Evolutionary conservation across 1,140 invertebrate species (phyloP).

Genomic region (Acromyrmex heyeri): DNA sequence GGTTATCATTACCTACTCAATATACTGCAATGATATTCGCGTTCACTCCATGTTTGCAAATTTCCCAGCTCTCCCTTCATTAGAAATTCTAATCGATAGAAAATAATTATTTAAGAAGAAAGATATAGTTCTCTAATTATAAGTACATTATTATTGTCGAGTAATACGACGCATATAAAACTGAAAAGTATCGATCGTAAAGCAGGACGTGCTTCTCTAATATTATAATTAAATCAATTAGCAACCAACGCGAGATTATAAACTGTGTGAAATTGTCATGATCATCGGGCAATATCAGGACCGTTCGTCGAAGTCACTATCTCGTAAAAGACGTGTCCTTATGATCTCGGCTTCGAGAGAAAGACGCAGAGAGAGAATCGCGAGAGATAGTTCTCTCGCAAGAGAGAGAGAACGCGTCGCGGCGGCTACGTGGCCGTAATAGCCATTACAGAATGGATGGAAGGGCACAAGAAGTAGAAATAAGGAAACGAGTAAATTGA

Average conservation of each 20-base stretch:
- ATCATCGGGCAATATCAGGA: not conserved
- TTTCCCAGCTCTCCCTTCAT: not conserved
- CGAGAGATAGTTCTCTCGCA: not conserved
- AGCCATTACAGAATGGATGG: conserved; percentile 56
- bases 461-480: conserved; percentile 58
- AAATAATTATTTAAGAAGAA: not conserved
- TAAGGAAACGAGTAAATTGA: conserved; percentile 63
- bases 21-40: no score
- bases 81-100: not conserved
- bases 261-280: not conserved
- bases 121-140: not conserved
- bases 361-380: conserved; percentile 25
- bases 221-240: conserved; percentile 35
- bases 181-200: not conserved
- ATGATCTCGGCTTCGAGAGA: not conserved
- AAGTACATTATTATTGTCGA: not conserved
- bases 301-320: not conserved
- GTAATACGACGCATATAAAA: not conserved
- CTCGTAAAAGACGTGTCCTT: conserved; percentile 1
- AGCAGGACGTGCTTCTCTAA: not conserved
- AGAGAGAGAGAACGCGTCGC: conserved; percentile 36
- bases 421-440: conserved; percentile 32
- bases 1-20: no score
- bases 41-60: not conserved
- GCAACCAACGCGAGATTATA: not conserved